Evolutionary conservation across 2,888 invertebrate genomes (phyloP).

Genomic region (Mythimna lalbum): DNA sequence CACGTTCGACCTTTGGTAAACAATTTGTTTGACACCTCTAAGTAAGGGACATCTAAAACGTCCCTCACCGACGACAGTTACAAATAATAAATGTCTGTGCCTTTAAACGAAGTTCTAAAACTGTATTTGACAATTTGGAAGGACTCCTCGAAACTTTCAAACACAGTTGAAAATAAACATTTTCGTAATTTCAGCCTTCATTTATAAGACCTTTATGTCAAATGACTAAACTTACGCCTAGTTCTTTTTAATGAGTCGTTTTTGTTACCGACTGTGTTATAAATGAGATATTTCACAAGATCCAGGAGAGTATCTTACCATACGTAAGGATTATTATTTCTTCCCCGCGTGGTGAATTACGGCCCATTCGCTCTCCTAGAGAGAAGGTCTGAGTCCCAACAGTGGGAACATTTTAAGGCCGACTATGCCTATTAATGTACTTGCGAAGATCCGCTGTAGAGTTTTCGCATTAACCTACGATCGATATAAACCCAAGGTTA

Average conservation of each 20-base stretch:
- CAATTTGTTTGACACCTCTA: conserved; percentile 39
- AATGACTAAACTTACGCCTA: neutral
- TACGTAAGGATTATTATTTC: too few relatives aligned
- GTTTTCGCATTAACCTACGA: neutral
- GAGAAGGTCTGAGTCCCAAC: too few relatives aligned
- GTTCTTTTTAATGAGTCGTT: conserved; percentile 1
- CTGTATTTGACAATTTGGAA: conserved; percentile 36
- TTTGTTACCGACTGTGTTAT: neutral
- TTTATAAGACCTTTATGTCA: conserved; percentile 11
- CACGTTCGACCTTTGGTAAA: conserved; percentile 28
- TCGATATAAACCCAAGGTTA: conserved; percentile 20
- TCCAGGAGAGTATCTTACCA: neutral
- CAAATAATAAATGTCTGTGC: conserved; percentile 40
- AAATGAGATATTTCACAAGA: conserved; percentile 5
- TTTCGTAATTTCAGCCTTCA: neutral
- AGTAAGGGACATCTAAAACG: conserved; percentile 27
- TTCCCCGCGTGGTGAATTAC: too few relatives aligned
- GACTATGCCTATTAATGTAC: too few relatives aligned
- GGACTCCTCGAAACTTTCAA: conserved; percentile 14
- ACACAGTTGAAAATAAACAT: conserved; percentile 1
- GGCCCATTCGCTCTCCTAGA: too few relatives aligned
- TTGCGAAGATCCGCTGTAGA: neutral
- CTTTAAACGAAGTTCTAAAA: conserved; percentile 31
- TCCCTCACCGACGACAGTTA: conserved; percentile 24
- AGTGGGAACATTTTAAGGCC: too few relatives aligned